Evolutionary conservation across 2,888 invertebrate genomes (phyloP), one percentile per base, ranked within the genome.

Genomic region (Chrysolina americana): DNA sequence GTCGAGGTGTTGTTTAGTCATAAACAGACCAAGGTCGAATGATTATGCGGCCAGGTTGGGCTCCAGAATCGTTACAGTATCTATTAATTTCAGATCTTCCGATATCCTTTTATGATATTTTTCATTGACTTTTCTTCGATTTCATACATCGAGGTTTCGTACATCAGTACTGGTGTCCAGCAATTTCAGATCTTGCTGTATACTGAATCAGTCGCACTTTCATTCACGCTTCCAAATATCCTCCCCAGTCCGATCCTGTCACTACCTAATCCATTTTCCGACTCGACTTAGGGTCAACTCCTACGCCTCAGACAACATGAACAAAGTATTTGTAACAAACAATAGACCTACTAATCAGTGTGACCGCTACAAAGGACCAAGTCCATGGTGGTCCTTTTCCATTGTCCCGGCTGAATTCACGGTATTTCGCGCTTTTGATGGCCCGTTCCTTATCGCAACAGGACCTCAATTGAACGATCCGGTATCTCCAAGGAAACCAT

Each of bases 341-440:
- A 68, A 70, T 62, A 36, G 62, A 19, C 15, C 63, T 62, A 63
- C 70, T 70, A 70, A 70, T 70, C 70, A 70, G 48, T n/a, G 70
- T 23, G 56, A 63, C 70, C 70, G 36, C 70, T 19, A 72, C 71
- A 72, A 72, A 63, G 71, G 47, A 48, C 41, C 47, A 47, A 48
- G 48, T 63, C 47, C 48, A 63, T 48, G 56, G 62, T 41, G 56
- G 68, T 41, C 41, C 41, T 53, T 68, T 21, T 47, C 47, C 63
- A 70, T 70, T 70, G 70, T 70, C 36, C 36, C 36, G 8, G 28
- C 63, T 48, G 13, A 36, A 62, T 28, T 15, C 70, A 15, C 47
- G 44, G 44, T 56, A 17, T 63, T 63, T 62, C 70, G 70, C 70
- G 70, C 62, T 62, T 62, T 47, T 36, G 36, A 36, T 53, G 11